Evolutionary conservation across 2,113 vertebrate species (phyloP).

Genomic region (Pao palembangensis): DNA sequence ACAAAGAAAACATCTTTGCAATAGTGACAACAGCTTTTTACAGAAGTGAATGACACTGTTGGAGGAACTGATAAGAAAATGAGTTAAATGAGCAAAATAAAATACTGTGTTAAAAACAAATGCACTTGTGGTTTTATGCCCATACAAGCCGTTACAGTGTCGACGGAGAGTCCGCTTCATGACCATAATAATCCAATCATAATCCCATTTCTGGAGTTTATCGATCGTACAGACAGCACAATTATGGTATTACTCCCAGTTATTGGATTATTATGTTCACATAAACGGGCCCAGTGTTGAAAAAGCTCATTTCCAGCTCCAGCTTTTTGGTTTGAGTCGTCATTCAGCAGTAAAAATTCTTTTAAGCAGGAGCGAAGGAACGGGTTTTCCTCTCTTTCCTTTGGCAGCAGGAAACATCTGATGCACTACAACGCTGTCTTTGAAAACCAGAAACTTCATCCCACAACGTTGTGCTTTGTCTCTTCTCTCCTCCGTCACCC

Average conservation of each 20-base stretch:
- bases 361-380: neutral
- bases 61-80: conserved; percentile 36
- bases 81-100: conserved; percentile 44
- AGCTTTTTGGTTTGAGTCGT: conserved; percentile 33
- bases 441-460: conserved; percentile 21
- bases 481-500: neutral
- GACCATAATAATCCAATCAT: too few species aligned
- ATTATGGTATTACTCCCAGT: too few species aligned
- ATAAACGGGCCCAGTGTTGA: neutral
- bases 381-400: conserved; percentile 24
- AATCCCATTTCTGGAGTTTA: too few species aligned
- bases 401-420: conserved; percentile 35
- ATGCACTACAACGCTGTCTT: neutral
- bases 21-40: conserved; percentile 40
- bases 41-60: conserved; percentile 38
- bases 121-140: conserved; percentile 70
- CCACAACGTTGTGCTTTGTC: conserved; percentile 26
- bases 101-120: conserved; percentile 44
- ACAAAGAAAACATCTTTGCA: conserved; percentile 63
- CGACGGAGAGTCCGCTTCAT: neutral
- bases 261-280: neutral
- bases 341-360: conserved; percentile 25
- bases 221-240: too few species aligned
- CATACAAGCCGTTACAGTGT: conserved; percentile 23
- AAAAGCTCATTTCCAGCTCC: conserved; percentile 23